Percentiles rank a stretch among this genome's conserved stretches.
Conservation (phyloP, 2,888 invertebrate genomes). For the Eremobia ochroleuca region DNA sequence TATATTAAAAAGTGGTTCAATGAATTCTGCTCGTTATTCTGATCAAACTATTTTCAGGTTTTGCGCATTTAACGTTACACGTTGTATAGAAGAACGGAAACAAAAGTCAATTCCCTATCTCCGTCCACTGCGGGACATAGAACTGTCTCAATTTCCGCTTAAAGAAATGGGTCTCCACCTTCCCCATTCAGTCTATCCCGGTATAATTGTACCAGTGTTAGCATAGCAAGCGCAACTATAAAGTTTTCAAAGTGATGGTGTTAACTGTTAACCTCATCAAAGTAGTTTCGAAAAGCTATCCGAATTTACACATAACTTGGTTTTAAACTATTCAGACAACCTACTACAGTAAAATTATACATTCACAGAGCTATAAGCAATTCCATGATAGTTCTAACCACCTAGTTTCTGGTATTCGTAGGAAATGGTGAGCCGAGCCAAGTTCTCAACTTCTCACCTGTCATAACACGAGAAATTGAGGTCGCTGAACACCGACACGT, state of each 20-base stretch:
- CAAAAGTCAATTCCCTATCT: neutral
- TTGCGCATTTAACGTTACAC: too few species aligned
- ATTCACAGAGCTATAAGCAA: too few species aligned
- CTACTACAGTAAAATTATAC: neutral
- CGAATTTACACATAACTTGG: neutral
- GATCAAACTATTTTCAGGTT: too few species aligned
- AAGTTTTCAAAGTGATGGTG: neutral
- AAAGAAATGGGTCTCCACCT: neutral
- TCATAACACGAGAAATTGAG: constrained; percentile 51
- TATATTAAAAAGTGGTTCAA: too few species aligned
- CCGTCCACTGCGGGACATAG: neutral
- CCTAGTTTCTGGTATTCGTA: constrained; percentile 2
- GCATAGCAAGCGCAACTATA: too few species aligned
- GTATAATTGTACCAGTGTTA: too few species aligned
- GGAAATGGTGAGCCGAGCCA: constrained; percentile 31
- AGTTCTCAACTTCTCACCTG: constrained; percentile 38
- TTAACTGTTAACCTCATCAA: neutral
- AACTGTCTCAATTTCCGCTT: neutral
- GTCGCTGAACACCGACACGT: constrained; percentile 39
- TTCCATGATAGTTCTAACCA: neutral
- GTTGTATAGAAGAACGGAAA: neutral
- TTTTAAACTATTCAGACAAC: neutral
- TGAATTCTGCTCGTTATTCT: too few species aligned
- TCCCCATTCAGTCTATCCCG: neutral
- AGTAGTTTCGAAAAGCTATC: neutral